Base-by-base conservation (phyloP, 2,113 vertebrate species). In the Grus americana region DNA sequence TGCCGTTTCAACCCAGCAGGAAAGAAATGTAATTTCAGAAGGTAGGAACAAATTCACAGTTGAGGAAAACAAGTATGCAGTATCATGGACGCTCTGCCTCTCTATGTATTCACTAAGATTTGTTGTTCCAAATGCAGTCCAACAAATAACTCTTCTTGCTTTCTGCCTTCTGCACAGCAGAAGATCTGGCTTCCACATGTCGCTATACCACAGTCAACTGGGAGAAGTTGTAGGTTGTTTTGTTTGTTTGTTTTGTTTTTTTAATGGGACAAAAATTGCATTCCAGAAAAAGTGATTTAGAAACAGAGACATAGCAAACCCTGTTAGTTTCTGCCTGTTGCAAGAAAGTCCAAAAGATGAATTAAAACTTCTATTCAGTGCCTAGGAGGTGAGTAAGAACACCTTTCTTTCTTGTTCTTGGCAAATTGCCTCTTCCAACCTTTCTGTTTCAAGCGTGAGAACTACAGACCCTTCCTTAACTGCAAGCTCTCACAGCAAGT, bases 121-220 rank as follows among this genome's bases (percentile, higher is more conserved):
- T 68, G 26, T 44, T 44, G 36, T 85, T 87, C 42, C 55, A 63
- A 92, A 73, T 17, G 32, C 38, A 38, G 65, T n/a, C 32, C 44
- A 72, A 92, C 8, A 89, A 96, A 89, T 74, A 90, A 27, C 32
- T 50, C 29, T 52, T 71, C 42, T 78, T 91, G 32, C 32, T 81
- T 87, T 91, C 62, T 93, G 70, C 46, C 34, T 73, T 58, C 50
- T 70, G 79, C 32, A 0, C 50, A 38, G 62, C 34, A 70, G 42
- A 92, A 90, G 70, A 36, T 93, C 89, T 93, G 95, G 66, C n/a
- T 87, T 76, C 91, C 84, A 92, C 49, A 79, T 93, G 58, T 75
- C 93, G 26, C 61, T 54, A 16, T 20, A 71, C 27, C 27, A 40
- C 34, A 93, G 38, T 49, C 44, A 62, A 6, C 10, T 34, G 58